These are phyloP conservation scores for Sterrhoptilus dennistouni DNA, from an alignment of 2,113 vertebrate genomes.

Conservation along the genomic window DNA sequence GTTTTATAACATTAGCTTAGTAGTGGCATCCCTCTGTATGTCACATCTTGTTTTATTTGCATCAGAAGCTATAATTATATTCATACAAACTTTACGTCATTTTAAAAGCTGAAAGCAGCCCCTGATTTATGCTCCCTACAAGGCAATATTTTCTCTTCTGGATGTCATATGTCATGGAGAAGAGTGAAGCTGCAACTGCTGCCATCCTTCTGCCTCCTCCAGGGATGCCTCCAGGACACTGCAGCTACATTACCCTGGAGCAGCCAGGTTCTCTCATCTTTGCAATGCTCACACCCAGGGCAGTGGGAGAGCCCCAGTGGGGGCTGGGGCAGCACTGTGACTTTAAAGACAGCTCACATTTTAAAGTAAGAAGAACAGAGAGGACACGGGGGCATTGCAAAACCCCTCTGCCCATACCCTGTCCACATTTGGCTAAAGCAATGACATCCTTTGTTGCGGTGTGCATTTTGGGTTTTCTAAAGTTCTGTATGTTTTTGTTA, in stretches of 20 bases:
- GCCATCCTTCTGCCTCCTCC: background rate
- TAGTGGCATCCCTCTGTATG: slow-evolving; percentile 36
- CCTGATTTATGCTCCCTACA: slow-evolving; percentile 62
- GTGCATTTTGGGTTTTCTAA: too few relatives aligned
- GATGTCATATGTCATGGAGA: background rate
- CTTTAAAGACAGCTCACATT: background rate
- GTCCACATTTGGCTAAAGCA: background rate
- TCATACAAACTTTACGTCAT: slow-evolving; percentile 28
- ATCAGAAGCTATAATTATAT: slow-evolving; percentile 56
- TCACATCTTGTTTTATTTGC: slow-evolving; percentile 68
- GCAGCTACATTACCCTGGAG: background rate
- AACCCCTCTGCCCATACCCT: background rate
- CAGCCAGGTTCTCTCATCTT: background rate
- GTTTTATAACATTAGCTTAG: slow-evolving; percentile 50
- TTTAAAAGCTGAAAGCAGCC: slow-evolving; percentile 30
- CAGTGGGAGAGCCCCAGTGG: background rate
- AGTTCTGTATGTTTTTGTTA: too few relatives aligned
- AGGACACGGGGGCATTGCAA: background rate
- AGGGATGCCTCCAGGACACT: background rate
- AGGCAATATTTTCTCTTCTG: slow-evolving; percentile 37
- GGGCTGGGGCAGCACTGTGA: background rate
- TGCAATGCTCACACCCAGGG: background rate
- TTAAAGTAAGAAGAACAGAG: background rate
- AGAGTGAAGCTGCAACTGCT: background rate
- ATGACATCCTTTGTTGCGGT: too few relatives aligned